These are phyloP conservation scores for Melangyna quadrimaculata DNA, from an alignment of 2,888 invertebrate genomes.

Conservation along the genomic window DNA sequence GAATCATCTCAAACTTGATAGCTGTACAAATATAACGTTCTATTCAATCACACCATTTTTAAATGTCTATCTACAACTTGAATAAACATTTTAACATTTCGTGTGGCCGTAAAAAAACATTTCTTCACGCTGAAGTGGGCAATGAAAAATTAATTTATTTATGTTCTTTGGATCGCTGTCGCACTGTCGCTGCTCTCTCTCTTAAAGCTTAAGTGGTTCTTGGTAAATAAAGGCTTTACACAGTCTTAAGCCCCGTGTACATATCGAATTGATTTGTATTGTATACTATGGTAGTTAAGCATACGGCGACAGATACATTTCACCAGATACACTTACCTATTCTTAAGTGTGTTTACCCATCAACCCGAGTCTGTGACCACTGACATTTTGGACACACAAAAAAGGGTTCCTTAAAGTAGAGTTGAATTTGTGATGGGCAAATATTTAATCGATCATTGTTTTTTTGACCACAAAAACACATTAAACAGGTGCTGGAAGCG, in stretches of 20 bases:
- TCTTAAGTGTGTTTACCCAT: conserved; percentile 69
- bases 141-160: conserved; percentile 71
- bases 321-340: conserved; percentile 67
- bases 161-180: conserved; percentile 53
- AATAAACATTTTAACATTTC: conserved; percentile 69
- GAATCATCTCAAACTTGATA: conserved; percentile 36
- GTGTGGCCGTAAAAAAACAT: conserved; percentile 64
- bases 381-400: conserved; percentile 38
- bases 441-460: conserved; percentile 69
- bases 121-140: conserved; percentile 60
- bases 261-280: conserved; percentile 67
- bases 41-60: conserved; percentile 30
- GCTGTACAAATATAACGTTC: conserved; percentile 43
- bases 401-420: conserved; percentile 51
- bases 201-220: conserved; percentile 65
- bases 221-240: conserved; percentile 57
- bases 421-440: conserved; percentile 46
- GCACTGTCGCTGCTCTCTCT: too few species aligned
- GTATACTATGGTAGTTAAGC: conserved; percentile 57
- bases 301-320: conserved; percentile 66
- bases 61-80: conserved; percentile 37
- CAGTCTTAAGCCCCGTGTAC: conserved; percentile 49
- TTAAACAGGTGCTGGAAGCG: conserved; percentile 62
- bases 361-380: conserved; percentile 40
- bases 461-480: conserved; percentile 63